Conservation (phyloP, 1,140 invertebrate species). For the Thaumetopoea pityocampa region DNA sequence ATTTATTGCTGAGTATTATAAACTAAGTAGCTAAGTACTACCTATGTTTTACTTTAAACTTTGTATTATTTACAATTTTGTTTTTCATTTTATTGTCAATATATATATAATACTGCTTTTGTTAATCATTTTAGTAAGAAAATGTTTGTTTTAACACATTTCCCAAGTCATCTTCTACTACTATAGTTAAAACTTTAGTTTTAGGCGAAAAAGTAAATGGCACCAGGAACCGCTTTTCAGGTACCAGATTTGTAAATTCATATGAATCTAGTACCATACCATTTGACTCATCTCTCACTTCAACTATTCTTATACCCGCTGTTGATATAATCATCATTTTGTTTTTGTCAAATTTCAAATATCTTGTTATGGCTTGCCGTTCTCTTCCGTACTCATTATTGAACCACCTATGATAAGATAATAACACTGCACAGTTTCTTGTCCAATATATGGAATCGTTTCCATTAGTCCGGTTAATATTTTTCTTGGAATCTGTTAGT, state of each 20-base stretch:
- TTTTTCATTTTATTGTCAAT: conserved; percentile 40
- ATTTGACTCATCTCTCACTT: conserved; percentile 79
- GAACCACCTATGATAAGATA: conserved; percentile 80
- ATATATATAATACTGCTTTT: conserved; percentile 22
- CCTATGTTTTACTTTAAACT: conserved; percentile 12
- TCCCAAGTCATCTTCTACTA: conserved; percentile 76
- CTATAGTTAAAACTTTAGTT: conserved; percentile 69
- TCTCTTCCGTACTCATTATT: conserved; percentile 72
- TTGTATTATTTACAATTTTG: conserved; percentile 10
- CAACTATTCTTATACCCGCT: conserved; percentile 81
- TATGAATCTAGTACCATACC: conserved; percentile 80
- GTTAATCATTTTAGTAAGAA: conserved; percentile 49
- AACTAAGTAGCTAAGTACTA: no score
- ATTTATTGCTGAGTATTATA: no score
- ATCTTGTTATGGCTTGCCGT: conserved; percentile 75
- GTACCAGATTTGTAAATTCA: conserved; percentile 77
- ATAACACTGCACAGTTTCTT: conserved; percentile 80
- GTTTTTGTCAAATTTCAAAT: conserved; percentile 74
- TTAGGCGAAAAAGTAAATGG: conserved; percentile 71
- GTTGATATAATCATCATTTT: conserved; percentile 79
- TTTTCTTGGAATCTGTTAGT: conserved; percentile 66
- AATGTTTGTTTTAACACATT: conserved; percentile 77
- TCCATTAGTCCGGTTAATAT: conserved; percentile 59
- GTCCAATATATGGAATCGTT: conserved; percentile 80
- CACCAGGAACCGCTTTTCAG: conserved; percentile 77